These are phyloP conservation scores for Brachionus sp. DNA, from an alignment of 1,140 invertebrate species.

Conservation along the genomic window DNA sequence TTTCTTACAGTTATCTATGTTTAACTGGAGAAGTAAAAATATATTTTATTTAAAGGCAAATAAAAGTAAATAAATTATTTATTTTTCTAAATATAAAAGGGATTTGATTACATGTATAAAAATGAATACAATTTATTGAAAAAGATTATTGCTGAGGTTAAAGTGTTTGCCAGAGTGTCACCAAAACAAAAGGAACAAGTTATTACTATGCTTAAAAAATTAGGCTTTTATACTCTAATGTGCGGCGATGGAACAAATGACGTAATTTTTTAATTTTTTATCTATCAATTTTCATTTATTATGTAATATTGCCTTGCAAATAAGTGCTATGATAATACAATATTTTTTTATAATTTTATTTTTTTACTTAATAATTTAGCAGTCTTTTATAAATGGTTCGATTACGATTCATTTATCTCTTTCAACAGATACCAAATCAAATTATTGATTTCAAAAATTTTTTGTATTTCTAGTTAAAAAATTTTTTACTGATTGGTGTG, in stretches of 20 bases:
- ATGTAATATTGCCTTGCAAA: background rate
- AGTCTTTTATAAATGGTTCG: no score
- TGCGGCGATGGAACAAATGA: slow-evolving; percentile 99
- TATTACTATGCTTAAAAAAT: slow-evolving; percentile 74
- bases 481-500: no score
- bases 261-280: slow-evolving; percentile 65
- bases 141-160: slow-evolving; percentile 75
- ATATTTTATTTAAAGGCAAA: background rate
- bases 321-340: no score
- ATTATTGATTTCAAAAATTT: no score
- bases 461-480: no score
- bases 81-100: background rate
- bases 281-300: background rate
- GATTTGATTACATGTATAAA: slow-evolving; percentile 45
- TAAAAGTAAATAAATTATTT: background rate
- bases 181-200: slow-evolving; percentile 78
- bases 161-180: slow-evolving; percentile 85
- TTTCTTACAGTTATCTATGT: slow-evolving; percentile 70
- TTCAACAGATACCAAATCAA: no score
- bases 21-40: slow-evolving; percentile 78
- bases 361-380: no score
- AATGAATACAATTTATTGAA: slow-evolving; percentile 64
- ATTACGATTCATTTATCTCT: no score
- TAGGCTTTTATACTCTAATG: slow-evolving; percentile 90
- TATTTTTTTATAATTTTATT: no score